phyloP scores from a whole-genome alignment of 2,113 vertebrate species.

The Typhlomys cinereus region DNA sequence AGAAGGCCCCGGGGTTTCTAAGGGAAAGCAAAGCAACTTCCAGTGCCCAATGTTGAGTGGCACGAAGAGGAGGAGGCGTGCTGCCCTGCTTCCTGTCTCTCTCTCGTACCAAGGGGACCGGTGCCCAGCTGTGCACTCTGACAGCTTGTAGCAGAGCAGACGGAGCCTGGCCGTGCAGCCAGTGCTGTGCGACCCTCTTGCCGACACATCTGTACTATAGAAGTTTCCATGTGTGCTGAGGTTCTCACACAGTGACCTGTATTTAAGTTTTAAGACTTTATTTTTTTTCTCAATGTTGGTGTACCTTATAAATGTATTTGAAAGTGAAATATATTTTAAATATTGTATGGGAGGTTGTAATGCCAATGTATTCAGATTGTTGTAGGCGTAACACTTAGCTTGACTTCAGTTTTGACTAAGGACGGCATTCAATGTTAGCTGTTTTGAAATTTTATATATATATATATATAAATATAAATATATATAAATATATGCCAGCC shows the following conservation, averaged over 20 bases:
- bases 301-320: conserved; percentile 81
- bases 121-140: background rate
- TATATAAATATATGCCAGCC: conserved; percentile 60
- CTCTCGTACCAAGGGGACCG: rapidly evolving
- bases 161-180: conserved; percentile 53
- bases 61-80: rapidly evolving
- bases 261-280: conserved; percentile 85
- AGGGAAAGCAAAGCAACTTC: background rate
- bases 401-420: conserved; percentile 68
- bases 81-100: rapidly evolving
- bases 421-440: conserved; percentile 66
- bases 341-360: conserved; percentile 72
- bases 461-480: conserved; percentile 16
- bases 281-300: conserved; percentile 85
- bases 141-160: background rate
- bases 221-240: conserved; percentile 27
- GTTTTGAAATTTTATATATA: conserved; percentile 47
- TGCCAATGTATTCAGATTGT: conserved; percentile 73
- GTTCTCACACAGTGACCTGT: conserved; percentile 74
- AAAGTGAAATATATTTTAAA: conserved; percentile 86
- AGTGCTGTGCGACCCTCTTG: background rate
- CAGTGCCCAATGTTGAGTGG: rapidly evolving
- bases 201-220: conserved; percentile 58
- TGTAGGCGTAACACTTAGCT: conserved; percentile 74
- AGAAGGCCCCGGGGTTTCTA: conserved; percentile 15